Evolutionary conservation across 2,797 vertebrate species (phyloP).

Genomic region (Gadopsis bispinosus): DNA sequence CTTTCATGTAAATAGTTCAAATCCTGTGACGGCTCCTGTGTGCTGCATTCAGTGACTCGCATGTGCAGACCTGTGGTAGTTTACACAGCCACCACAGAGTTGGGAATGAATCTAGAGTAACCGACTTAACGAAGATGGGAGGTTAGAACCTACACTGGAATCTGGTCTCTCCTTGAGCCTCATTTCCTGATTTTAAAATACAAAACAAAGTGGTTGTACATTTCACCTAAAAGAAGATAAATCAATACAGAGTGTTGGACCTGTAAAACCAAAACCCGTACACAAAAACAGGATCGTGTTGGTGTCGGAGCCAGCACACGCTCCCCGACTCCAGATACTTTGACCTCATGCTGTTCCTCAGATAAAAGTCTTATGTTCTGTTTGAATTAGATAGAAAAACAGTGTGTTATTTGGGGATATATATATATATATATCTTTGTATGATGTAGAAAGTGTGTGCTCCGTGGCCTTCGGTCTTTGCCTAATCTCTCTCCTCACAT

Average conservation of each 20-base stretch:
- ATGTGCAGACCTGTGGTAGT: conserved; percentile 2
- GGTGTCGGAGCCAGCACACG: conserved; percentile 35
- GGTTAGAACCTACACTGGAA: conserved; percentile 61
- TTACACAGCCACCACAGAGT: conserved; percentile 7
- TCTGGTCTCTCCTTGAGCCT: conserved; percentile 39
- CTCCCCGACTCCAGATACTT: conserved; percentile 42
- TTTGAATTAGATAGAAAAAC: conserved; percentile 55
- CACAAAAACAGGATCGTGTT: conserved; percentile 16
- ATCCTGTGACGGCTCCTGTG: neutral
- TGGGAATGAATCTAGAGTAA: conserved; percentile 25
- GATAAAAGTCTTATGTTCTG: conserved; percentile 56
- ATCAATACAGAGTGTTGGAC: conserved; percentile 19
- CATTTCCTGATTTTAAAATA: conserved; percentile 15
- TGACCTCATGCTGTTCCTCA: conserved; percentile 63
- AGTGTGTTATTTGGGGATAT: conserved; percentile 47
- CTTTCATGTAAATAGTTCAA: conserved; percentile 61
- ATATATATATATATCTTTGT: conserved; percentile 62
- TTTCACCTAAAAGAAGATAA: conserved; percentile 26
- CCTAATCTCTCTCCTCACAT: conserved; percentile 64
- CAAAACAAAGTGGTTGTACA: conserved; percentile 25
- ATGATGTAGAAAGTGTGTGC: conserved; percentile 74
- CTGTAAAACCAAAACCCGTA: conserved; percentile 59
- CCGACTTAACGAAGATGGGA: conserved; percentile 18
- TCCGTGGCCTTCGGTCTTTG: conserved; percentile 70
- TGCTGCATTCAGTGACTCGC: neutral